Conservation (phyloP, 2,113 vertebrate genomes). For the Caretta caretta region DNA sequence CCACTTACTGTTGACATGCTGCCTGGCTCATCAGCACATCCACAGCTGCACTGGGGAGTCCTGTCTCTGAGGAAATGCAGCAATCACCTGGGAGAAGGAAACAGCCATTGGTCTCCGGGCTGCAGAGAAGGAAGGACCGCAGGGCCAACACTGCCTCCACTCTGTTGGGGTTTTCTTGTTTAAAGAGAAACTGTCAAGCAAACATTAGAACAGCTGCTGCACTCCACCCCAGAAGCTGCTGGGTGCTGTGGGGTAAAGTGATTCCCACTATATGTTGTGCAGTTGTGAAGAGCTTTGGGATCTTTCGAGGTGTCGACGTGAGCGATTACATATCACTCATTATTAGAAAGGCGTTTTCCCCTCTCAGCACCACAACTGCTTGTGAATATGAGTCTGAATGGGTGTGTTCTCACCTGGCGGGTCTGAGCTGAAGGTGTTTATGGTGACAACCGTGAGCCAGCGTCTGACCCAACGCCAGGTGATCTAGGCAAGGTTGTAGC, state of each 20-base stretch:
- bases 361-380: not conserved
- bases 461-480: not conserved
- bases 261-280: not conserved
- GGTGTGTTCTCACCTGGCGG: not conserved
- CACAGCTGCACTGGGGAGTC: not conserved
- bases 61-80: not conserved
- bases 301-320: not conserved
- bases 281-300: not conserved
- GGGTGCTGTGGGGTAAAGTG: not conserved
- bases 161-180: not conserved
- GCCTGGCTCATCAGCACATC: not conserved
- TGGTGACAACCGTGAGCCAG: not conserved
- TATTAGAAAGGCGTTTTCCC: not conserved
- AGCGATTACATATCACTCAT: not conserved
- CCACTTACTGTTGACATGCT: constrained; percentile 52
- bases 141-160: not conserved
- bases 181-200: not conserved
- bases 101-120: not conserved
- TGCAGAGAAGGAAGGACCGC: not conserved
- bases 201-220: not conserved
- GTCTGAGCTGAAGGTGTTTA: not conserved
- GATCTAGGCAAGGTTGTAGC: not conserved
- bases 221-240: not conserved
- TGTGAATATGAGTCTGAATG: not conserved
- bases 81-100: constrained; percentile 45